Percentiles rank a stretch among this genome's conserved stretches.
Conservation (phyloP, 2,113 vertebrate species). For the Sylvia atricapilla region DNA sequence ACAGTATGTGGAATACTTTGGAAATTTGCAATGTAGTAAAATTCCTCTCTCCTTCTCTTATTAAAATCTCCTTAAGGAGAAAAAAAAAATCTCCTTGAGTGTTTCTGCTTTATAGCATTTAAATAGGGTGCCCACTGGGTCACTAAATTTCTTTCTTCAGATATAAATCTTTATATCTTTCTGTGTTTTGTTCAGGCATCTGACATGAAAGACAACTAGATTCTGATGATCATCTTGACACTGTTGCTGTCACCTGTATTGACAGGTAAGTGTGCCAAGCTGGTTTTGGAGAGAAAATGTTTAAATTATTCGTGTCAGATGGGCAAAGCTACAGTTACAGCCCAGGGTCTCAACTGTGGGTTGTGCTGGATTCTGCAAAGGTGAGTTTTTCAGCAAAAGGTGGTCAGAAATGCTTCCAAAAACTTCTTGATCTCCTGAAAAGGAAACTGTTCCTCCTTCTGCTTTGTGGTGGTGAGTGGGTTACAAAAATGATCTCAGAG, state of each 20-base stretch:
- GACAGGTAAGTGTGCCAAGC: not conserved
- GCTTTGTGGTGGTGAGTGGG: not conserved
- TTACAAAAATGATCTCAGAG: not conserved
- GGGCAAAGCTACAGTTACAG: not conserved
- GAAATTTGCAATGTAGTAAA: not conserved
- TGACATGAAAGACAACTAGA: not conserved
- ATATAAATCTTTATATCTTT: not conserved
- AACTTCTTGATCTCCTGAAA: not conserved
- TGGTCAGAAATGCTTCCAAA: not conserved
- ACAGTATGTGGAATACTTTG: not conserved
- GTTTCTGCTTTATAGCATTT: not conserved
- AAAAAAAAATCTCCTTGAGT: not conserved
- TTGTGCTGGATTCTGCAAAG: not conserved
- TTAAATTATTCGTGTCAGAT: not conserved
- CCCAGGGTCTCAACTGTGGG: accelerated
- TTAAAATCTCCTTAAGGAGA: not conserved
- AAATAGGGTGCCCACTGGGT: not conserved
- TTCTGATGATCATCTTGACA: not conserved
- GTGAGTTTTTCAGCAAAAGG: not conserved
- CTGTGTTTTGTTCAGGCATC: not conserved
- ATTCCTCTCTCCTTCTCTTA: not conserved
- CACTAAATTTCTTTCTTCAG: not conserved
- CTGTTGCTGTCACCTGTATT: not conserved
- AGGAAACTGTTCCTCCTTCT: not conserved
- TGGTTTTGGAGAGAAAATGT: not conserved